Conservation (phyloP, 2,797 vertebrate genomes). For the Lutra lutra region DNA sequence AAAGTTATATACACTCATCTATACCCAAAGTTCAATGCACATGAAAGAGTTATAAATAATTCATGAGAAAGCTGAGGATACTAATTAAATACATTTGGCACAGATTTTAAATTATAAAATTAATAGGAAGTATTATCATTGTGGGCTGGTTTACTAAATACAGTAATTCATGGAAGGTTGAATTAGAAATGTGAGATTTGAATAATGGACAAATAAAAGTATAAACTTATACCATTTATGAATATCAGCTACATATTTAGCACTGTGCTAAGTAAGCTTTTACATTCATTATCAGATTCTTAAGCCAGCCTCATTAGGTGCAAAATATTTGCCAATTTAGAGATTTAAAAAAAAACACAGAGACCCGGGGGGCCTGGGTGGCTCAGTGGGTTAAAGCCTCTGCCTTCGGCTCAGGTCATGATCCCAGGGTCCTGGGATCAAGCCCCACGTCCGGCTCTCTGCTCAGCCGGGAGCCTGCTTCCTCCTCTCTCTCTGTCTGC, state of each 20-base stretch:
- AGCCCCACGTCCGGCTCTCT: no score
- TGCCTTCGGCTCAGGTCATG: no score
- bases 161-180: background rate
- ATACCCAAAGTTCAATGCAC: background rate
- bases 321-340: slow-evolving; percentile 28
- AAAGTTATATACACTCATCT: background rate
- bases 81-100: background rate
- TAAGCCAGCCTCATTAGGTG: background rate
- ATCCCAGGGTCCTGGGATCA: no score
- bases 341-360: background rate
- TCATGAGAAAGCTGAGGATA: background rate
- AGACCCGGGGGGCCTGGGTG: no score
- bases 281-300: background rate
- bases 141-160: background rate
- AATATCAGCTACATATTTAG: background rate
- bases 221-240: background rate
- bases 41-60: background rate
- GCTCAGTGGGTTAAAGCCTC: no score
- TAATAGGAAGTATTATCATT: background rate
- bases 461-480: no score
- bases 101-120: slow-evolving; percentile 9
- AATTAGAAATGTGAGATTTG: background rate
- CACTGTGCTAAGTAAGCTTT: background rate
- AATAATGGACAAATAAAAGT: background rate
- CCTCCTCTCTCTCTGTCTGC: no score